Evolutionary conservation across 2,113 vertebrate species (phyloP).

Genomic region (Lutjanus erythropterus): DNA sequence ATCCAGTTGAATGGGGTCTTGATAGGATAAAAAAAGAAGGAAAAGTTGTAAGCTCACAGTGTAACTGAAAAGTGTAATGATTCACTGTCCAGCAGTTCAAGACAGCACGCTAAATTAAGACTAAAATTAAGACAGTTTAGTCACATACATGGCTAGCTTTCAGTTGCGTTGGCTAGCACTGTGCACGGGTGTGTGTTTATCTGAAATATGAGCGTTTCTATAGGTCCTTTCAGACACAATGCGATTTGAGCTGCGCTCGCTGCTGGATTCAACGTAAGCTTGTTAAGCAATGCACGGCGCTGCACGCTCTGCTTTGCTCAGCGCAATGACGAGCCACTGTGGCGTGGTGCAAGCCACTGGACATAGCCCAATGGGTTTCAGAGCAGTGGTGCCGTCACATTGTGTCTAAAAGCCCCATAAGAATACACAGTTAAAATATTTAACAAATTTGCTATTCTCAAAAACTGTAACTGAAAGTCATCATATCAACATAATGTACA

Average conservation of each 20-base stretch:
- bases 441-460: neutral
- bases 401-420: too few relatives aligned
- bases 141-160: slow-evolving; percentile 43
- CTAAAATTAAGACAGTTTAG: slow-evolving; percentile 6
- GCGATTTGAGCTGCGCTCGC: too few relatives aligned
- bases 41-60: slow-evolving; percentile 91
- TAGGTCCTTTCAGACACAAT: too few relatives aligned
- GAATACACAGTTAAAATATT: neutral
- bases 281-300: too few relatives aligned
- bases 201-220: neutral
- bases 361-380: too few relatives aligned
- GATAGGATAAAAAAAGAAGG: slow-evolving; percentile 93
- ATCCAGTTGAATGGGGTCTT: slow-evolving; percentile 93
- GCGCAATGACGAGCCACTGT: too few relatives aligned
- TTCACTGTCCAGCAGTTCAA: slow-evolving; percentile 49
- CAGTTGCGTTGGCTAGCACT: slow-evolving; percentile 43
- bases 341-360: too few relatives aligned
- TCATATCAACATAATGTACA: neutral
- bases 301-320: too few relatives aligned
- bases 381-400: too few relatives aligned
- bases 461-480: neutral
- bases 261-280: too few relatives aligned
- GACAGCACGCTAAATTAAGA: slow-evolving; percentile 34
- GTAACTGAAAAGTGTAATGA: slow-evolving; percentile 60
- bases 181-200: neutral